These are phyloP conservation scores for Drosophila yakuba DNA, from an alignment of 1,140 invertebrate species.

Conservation along the genomic window DNA sequence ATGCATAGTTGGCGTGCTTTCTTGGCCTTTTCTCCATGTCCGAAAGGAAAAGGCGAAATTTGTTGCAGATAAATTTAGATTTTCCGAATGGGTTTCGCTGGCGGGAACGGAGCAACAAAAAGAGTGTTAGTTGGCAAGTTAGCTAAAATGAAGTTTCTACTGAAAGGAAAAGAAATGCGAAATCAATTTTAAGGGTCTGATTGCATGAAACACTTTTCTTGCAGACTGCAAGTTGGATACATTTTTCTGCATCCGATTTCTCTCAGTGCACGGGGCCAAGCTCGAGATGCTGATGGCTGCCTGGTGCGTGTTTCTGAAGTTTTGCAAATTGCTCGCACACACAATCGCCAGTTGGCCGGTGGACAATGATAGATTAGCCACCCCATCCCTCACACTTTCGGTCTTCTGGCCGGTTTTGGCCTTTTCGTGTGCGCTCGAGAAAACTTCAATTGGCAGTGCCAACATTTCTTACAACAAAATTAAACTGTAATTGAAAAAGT, in stretches of 20 bases:
- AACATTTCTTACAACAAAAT: slow-evolving; percentile 79
- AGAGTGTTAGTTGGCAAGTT: too few relatives aligned
- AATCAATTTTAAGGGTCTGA: not conserved
- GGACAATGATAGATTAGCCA: slow-evolving; percentile 79
- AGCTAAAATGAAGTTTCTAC: too few relatives aligned
- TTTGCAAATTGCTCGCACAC: slow-evolving; percentile 73
- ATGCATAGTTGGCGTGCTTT: slow-evolving; percentile 35
- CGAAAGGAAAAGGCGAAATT: slow-evolving; percentile 33
- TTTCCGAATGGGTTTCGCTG: slow-evolving; percentile 26
- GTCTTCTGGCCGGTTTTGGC: slow-evolving; percentile 21
- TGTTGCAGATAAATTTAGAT: slow-evolving; percentile 76
- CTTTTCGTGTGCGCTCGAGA: slow-evolving; percentile 20
- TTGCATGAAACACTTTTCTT: not conserved
- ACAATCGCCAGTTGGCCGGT: slow-evolving; percentile 20
- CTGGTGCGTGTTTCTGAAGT: slow-evolving; percentile 74
- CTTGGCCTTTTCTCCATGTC: slow-evolving; percentile 13
- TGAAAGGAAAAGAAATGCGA: not conserved
- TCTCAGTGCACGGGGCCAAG: slow-evolving; percentile 10
- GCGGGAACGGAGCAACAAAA: not conserved
- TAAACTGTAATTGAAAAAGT: slow-evolving; percentile 83
- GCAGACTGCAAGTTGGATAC: too few relatives aligned
- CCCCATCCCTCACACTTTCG: slow-evolving; percentile 1
- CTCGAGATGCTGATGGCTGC: slow-evolving; percentile 36
- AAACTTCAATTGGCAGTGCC: slow-evolving; percentile 78
- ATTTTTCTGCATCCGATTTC: not conserved